phyloP scores from a whole-genome alignment of 1,140 invertebrate species.

The Bombus superbus region DNA sequence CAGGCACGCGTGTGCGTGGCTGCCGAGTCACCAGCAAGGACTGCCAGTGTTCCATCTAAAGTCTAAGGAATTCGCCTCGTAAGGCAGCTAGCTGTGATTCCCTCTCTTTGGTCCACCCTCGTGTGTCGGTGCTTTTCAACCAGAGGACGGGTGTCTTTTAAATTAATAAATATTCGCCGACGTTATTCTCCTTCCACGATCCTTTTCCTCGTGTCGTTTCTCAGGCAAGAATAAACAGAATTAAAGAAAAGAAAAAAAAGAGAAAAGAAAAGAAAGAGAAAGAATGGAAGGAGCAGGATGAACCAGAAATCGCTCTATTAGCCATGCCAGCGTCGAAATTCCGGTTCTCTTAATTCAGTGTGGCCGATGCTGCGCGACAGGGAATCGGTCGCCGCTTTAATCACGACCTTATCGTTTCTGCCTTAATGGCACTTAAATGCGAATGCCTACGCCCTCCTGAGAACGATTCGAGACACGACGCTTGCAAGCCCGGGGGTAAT shows the following conservation, averaged over 20 bases:
- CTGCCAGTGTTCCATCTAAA: conserved; percentile 65
- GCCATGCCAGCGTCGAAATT: conserved; percentile 46
- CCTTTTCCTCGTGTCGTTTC: conserved; percentile 29
- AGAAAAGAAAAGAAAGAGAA: too few species aligned
- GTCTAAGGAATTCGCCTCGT: conserved; percentile 73
- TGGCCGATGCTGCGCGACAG: conserved; percentile 22
- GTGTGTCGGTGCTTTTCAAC: conserved; percentile 58
- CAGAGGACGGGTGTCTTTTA: conserved; percentile 49
- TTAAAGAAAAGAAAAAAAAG: not conserved
- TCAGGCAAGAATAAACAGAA: not conserved
- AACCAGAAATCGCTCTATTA: conserved; percentile 66
- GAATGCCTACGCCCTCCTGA: conserved; percentile 38
- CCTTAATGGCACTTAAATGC: conserved; percentile 53
- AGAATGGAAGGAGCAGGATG: not conserved
- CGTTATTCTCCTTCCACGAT: conserved; percentile 21
- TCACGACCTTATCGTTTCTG: conserved; percentile 58
- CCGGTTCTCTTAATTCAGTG: conserved; percentile 52
- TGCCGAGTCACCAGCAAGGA: conserved; percentile 69
- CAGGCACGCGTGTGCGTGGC: conserved; percentile 23
- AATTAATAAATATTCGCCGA: conserved; percentile 70
- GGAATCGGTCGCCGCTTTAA: conserved; percentile 54
- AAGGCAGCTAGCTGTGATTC: conserved; percentile 59
- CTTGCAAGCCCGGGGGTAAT: not conserved
- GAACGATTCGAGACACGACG: conserved; percentile 23
- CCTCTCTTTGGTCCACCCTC: conserved; percentile 49